Evolutionary conservation across 2,888 invertebrate species (phyloP).

Genomic region (Orchesella flavescens): DNA sequence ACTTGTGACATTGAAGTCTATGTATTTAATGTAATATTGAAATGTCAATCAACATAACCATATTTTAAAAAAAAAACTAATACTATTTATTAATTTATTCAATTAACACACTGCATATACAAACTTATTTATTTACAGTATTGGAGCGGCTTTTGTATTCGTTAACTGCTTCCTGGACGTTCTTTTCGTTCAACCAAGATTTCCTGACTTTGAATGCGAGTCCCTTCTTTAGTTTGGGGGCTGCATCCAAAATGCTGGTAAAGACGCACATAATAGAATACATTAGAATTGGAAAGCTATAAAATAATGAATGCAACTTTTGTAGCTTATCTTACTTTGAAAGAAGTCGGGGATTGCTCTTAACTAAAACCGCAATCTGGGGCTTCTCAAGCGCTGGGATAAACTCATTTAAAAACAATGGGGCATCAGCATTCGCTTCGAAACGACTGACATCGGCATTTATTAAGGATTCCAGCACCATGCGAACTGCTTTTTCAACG

Average conservation of each 20-base stretch:
- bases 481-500: constrained; percentile 40
- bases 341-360: background rate
- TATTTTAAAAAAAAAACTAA: too few species aligned
- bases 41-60: too few species aligned
- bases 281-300: too few species aligned
- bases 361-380: background rate
- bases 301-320: background rate
- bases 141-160: constrained; percentile 17
- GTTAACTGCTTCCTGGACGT: constrained; percentile 22
- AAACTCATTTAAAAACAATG: constrained; percentile 13
- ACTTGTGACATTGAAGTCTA: too few species aligned
- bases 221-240: background rate
- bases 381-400: constrained; percentile 15
- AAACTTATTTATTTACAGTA: background rate
- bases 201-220: constrained; percentile 38
- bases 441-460: constrained; percentile 36
- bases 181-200: constrained; percentile 29
- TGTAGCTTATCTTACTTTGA: background rate
- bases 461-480: constrained; percentile 43
- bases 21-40: too few species aligned
- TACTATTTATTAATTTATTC: too few species aligned
- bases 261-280: background rate
- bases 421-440: background rate
- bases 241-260: constrained; percentile 3
- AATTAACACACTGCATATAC: too few species aligned